These are phyloP conservation scores for Penaeus chinensis DNA, from an alignment of 1,140 invertebrate species.

Conservation along the genomic window DNA sequence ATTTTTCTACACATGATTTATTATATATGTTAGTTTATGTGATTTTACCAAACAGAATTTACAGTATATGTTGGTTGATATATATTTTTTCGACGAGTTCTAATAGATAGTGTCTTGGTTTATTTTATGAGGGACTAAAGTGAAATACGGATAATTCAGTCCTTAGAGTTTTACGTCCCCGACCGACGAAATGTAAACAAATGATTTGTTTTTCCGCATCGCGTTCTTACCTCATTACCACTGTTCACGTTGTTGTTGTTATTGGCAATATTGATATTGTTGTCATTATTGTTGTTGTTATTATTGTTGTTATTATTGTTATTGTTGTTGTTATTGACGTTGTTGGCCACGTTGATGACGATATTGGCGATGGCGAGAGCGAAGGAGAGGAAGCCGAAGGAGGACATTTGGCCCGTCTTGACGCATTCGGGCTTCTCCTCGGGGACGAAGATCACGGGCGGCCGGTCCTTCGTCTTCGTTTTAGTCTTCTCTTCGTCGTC, in stretches of 20 bases:
- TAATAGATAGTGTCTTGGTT: too few relatives aligned
- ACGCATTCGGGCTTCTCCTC: constrained; percentile 36
- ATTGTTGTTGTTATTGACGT: constrained; percentile 52
- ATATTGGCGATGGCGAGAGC: constrained; percentile 53
- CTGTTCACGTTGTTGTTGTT: constrained; percentile 57
- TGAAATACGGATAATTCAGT: too few relatives aligned
- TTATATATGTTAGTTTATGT: too few relatives aligned
- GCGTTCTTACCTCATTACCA: constrained; percentile 43
- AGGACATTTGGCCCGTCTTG: constrained; percentile 37
- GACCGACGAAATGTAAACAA: neutral
- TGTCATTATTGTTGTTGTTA: constrained; percentile 53
- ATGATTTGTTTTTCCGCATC: neutral
- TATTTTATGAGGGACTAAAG: too few relatives aligned
- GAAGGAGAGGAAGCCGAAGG: constrained; percentile 56
- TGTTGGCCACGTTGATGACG: constrained; percentile 56
- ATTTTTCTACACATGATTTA: too few relatives aligned
- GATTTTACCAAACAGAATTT: too few relatives aligned
- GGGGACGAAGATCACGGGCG: constrained; percentile 48
- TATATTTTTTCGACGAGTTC: too few relatives aligned
- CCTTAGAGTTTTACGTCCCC: too few relatives aligned
- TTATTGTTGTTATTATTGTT: constrained; percentile 60
- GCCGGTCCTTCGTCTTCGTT: neutral
- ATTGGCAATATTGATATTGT: constrained; percentile 52
- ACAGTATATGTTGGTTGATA: too few relatives aligned
- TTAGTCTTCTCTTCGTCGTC: neutral